A percentile compares a stretch with the other conserved stretches of the same genome.
These are phyloP conservation scores for Puntigrus tetrazona DNA, from an alignment of 2,113 vertebrate genomes.

Conservation along the genomic window DNA sequence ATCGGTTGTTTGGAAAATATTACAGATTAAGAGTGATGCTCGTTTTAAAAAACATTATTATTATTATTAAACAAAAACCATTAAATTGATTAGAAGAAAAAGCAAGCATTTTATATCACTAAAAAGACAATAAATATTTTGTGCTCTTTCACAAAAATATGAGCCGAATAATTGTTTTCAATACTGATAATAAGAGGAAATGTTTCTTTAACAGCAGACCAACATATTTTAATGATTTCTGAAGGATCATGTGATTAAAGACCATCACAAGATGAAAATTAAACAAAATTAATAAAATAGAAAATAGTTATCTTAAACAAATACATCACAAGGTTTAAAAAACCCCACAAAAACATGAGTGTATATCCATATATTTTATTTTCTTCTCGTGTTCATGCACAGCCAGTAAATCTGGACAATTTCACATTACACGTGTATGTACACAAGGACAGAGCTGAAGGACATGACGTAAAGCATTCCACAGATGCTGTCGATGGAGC, in stretches of 20 bases:
- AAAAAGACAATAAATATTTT: too few relatives aligned
- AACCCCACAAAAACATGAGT: not conserved
- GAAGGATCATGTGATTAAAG: not conserved
- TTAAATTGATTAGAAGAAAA: too few relatives aligned
- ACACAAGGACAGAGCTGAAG: not conserved
- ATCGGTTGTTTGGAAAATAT: too few relatives aligned
- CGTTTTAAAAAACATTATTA: too few relatives aligned
- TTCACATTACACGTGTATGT: not conserved
- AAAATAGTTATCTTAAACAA: not conserved
- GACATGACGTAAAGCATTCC: not conserved
- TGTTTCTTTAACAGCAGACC: not conserved
- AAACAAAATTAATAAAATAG: not conserved
- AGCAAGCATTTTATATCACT: too few relatives aligned
- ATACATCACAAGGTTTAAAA: not conserved
- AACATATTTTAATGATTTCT: not conserved
- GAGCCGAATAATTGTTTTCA: not conserved
- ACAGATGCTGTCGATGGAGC: not conserved
- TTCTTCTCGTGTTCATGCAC: not conserved
- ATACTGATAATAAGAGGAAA: not conserved
- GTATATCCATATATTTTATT: not conserved
- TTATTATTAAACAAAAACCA: too few relatives aligned
- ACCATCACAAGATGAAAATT: too few relatives aligned
- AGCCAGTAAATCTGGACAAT: not conserved
- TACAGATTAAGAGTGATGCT: too few relatives aligned
- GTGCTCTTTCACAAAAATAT: not conserved